Conservation (phyloP, 2,888 invertebrate species). For the Thymelicus lineola region DNA sequence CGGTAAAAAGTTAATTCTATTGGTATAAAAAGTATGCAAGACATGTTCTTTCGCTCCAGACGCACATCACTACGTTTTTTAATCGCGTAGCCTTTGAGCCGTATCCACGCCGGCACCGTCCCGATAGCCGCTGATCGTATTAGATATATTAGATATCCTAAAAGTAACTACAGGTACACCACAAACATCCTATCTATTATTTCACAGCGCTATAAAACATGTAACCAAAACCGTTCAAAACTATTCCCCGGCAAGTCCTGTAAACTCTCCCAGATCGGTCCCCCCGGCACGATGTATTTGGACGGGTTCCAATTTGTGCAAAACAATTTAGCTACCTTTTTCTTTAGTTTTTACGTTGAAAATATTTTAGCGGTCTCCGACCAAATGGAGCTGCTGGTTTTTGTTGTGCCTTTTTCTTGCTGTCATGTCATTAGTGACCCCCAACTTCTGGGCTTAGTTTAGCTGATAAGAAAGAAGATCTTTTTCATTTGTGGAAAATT, state of each 20-base stretch:
- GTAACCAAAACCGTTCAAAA: slow-evolving; percentile 20
- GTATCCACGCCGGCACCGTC: too few species aligned
- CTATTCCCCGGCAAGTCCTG: slow-evolving; percentile 25
- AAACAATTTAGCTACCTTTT: slow-evolving; percentile 40
- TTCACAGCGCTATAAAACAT: slow-evolving; percentile 18
- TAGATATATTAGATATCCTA: too few species aligned
- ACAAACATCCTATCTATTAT: slow-evolving; percentile 3
- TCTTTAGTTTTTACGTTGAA: slow-evolving; percentile 28
- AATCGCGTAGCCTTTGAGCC: too few species aligned
- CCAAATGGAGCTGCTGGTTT: not conserved
- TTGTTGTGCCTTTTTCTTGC: slow-evolving; percentile 15
- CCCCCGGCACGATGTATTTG: slow-evolving; percentile 33
- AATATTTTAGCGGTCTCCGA: slow-evolving; percentile 22
- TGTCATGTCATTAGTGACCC: slow-evolving; percentile 18
- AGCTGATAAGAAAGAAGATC: not conserved
- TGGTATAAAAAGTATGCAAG: too few species aligned
- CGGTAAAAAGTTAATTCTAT: too few species aligned
- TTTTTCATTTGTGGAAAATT: not conserved
- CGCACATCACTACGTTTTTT: too few species aligned
- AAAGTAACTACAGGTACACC: not conserved
- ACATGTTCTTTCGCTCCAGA: too few species aligned
- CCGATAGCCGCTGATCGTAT: too few species aligned
- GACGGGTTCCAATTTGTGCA: slow-evolving; percentile 39
- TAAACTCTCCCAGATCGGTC: slow-evolving; percentile 28
- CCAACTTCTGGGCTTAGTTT: not conserved